Conservation (phyloP, 2,888 invertebrate genomes). For the Lasioglossum calceatum region DNA sequence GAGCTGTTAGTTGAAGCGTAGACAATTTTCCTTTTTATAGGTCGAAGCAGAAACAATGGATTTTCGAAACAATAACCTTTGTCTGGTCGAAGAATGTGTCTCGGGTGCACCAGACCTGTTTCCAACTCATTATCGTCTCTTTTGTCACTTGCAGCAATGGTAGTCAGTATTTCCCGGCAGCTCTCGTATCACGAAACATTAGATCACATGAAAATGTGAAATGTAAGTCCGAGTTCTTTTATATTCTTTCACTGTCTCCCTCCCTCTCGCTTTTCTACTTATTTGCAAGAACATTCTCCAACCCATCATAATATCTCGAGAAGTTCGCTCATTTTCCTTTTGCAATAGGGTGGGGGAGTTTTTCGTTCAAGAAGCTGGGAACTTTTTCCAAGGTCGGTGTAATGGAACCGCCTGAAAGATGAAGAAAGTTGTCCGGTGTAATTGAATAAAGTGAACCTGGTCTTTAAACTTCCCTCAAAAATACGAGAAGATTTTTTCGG, state of each 20-base stretch:
- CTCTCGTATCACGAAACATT: neutral
- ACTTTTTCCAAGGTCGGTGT: neutral
- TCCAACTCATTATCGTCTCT: neutral
- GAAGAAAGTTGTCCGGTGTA: neutral
- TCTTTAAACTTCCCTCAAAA: neutral
- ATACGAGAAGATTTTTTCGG: neutral
- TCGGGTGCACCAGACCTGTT: neutral
- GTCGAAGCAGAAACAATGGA: neutral
- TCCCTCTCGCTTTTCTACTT: neutral
- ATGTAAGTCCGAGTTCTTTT: neutral
- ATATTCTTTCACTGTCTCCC: neutral
- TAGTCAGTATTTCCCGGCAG: neutral
- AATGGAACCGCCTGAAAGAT: neutral
- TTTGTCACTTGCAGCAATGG: neutral
- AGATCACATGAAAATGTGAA: neutral
- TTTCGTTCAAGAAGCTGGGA: neutral
- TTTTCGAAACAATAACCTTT: constrained; percentile 6
- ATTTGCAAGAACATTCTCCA: neutral
- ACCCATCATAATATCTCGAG: neutral
- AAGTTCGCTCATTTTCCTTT: neutral
- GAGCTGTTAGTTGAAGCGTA: neutral
- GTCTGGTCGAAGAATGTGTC: neutral
- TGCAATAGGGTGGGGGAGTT: neutral
- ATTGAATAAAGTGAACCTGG: neutral
- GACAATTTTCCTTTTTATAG: neutral